These are phyloP conservation scores for Piliocolobus tephrosceles DNA, from an alignment of 2,113 vertebrate genomes.

Conservation along the genomic window DNA sequence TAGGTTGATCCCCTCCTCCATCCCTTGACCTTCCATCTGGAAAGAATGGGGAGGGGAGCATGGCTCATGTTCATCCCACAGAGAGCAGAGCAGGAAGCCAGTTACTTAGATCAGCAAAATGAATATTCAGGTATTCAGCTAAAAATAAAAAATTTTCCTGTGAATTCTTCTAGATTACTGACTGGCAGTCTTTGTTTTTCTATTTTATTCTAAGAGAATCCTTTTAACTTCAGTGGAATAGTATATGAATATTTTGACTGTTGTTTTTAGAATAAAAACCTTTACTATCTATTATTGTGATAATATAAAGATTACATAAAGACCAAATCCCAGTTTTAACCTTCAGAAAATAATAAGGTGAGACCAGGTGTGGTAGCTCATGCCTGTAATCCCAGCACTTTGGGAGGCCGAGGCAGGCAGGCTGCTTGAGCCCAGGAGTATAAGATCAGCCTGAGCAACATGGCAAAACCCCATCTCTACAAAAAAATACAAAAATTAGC, in stretches of 20 bases:
- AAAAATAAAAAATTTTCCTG: not conserved
- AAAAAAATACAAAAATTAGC: too few relatives aligned
- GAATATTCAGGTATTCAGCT: not conserved
- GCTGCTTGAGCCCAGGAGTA: too few relatives aligned
- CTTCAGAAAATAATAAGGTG: not conserved
- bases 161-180: not conserved
- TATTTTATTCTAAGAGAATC: slow-evolving; percentile 1
- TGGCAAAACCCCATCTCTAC: too few relatives aligned
- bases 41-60: not conserved
- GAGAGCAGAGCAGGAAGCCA: not conserved
- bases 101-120: not conserved
- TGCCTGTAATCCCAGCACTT: too few relatives aligned
- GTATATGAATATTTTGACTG: not conserved
- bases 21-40: not conserved
- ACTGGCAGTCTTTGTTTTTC: not conserved
- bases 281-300: slow-evolving; percentile 40
- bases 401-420: too few relatives aligned
- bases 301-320: not conserved
- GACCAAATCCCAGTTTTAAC: not conserved
- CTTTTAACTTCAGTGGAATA: not conserved
- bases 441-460: too few relatives aligned
- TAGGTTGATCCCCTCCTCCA: not conserved
- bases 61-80: not conserved
- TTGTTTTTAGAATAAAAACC: slow-evolving; percentile 34
- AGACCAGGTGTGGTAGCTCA: too few relatives aligned